These are phyloP conservation scores for Epistrophe eligans DNA, from an alignment of 2,888 invertebrate species.

Conservation along the genomic window DNA sequence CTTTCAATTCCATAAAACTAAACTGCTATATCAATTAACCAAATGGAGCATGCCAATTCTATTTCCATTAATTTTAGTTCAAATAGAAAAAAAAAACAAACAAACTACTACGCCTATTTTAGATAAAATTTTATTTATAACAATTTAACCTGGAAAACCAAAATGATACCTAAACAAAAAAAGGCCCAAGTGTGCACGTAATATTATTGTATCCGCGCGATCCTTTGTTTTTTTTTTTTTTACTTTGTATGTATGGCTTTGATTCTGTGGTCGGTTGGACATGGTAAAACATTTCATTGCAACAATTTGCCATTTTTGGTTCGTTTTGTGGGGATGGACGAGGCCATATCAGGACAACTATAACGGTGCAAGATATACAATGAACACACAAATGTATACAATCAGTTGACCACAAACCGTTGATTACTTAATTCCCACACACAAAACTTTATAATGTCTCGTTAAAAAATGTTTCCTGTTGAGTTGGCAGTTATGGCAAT, in stretches of 20 bases:
- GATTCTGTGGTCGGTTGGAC: slow-evolving; percentile 38
- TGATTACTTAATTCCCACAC: slow-evolving; percentile 28
- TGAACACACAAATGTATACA: neutral
- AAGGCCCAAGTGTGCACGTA: neutral
- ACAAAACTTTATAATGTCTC: slow-evolving; percentile 20
- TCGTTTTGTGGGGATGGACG: slow-evolving; percentile 28
- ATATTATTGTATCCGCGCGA: neutral
- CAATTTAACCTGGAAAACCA: slow-evolving; percentile 18
- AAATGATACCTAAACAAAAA: neutral
- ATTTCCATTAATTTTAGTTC: slow-evolving; percentile 7
- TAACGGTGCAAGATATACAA: neutral
- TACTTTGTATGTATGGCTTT: slow-evolving; percentile 10
- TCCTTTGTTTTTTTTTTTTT: slow-evolving; percentile 22
- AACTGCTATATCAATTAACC: slow-evolving; percentile 11
- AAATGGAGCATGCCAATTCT: slow-evolving; percentile 4
- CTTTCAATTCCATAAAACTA: neutral
- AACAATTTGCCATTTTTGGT: slow-evolving; percentile 62
- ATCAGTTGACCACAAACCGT: slow-evolving; percentile 26
- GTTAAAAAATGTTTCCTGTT: slow-evolving; percentile 13
- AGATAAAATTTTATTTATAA: slow-evolving; percentile 25
- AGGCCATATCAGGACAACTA: slow-evolving; percentile 18
- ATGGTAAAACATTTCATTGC: slow-evolving; percentile 36
- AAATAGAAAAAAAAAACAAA: neutral
- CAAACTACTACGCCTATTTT: slow-evolving; percentile 5
- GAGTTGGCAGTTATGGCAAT: slow-evolving; percentile 15